Base-by-base conservation (phyloP, 1,140 invertebrate species). In the Danaus plexippus region DNA sequence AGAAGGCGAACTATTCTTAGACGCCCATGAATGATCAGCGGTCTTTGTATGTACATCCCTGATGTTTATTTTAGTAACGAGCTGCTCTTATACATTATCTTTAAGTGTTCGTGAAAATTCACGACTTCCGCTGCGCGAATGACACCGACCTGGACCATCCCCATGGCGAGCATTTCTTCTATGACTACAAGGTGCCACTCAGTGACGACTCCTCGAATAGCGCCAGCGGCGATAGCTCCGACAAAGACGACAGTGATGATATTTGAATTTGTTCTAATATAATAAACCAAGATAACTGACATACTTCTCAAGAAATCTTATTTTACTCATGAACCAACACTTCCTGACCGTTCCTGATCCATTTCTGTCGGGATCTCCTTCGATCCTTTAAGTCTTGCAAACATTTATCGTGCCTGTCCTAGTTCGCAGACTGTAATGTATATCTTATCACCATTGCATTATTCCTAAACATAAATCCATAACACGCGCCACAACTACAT, bases 41-140 rank as follows among this genome's bases (percentile, higher is more conserved):
- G 15, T 15, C 15, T 15, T 15, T 15, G 15, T n/a, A 2, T 22
- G 18, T 32, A 32, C 22, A 32, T 32, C 4, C 5, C 4, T 32
- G 22, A 32, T 6, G 2, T 32, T 4, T 32, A 32, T 32, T 2
- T 32, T 6, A 32, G 22, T 32, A 32, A 4, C 22, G 22, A 6
- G 7, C 22, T 8, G 7, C 22, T 7, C 7, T 32, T 32, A 32
- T 32, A 32, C 7, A 32, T 6, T 32, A 1, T 32, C 2, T 61
- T 63, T 1, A 68, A 85, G 81, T 85, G 81, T 85, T 85, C 52
- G 63, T 73, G 0, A 78, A 83, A 46, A 67, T 85, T 18, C 66
- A 76, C 48, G 72, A 77, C 12, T 62, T 71, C n/a, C 61, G 72
- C 2, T 85, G 81, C 46, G 52, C 59, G 0, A 66, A 79, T 48